Percentiles rank a stretch among this genome's conserved stretches.
phyloP scores from a whole-genome alignment of 2,113 vertebrate genomes.

The Cyanocitta stelleri region DNA sequence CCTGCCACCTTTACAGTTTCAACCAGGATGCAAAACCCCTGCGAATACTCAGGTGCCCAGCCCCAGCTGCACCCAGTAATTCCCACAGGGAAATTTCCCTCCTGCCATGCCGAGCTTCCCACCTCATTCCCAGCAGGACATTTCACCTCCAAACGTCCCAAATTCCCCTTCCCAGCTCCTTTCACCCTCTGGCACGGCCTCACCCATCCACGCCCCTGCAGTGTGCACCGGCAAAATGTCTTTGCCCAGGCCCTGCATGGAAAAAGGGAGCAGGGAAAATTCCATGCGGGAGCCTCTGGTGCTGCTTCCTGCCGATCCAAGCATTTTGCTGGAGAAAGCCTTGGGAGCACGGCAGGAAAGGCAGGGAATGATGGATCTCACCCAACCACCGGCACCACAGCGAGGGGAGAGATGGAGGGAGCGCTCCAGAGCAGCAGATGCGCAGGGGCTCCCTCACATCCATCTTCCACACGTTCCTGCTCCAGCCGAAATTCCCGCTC shows the following conservation, averaged over 20 bases:
- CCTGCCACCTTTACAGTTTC: background rate
- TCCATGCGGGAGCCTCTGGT: background rate
- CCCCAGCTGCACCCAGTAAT: background rate
- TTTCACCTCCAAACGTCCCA: background rate
- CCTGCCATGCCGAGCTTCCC: background rate
- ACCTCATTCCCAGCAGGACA: rapidly evolving
- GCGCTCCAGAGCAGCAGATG: background rate
- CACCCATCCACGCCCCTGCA: no score
- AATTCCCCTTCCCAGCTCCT: background rate
- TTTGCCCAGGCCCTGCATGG: background rate
- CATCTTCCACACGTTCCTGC: background rate
- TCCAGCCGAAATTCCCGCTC: background rate
- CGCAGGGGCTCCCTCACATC: background rate
- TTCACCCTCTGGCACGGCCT: no score
- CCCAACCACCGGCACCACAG: no score
- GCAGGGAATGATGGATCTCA: background rate
- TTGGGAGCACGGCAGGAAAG: background rate
- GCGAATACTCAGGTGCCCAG: background rate
- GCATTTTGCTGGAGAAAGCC: background rate
- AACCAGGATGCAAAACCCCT: background rate
- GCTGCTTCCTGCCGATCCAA: background rate
- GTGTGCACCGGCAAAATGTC: background rate
- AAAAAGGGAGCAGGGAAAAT: background rate
- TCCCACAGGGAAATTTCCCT: background rate
- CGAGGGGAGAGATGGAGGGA: background rate